A percentile compares a stretch with the other conserved stretches of the same genome.
Evolutionary conservation across 2,888 invertebrate species (phyloP).

Genomic region (Magallana nippona): DNA sequence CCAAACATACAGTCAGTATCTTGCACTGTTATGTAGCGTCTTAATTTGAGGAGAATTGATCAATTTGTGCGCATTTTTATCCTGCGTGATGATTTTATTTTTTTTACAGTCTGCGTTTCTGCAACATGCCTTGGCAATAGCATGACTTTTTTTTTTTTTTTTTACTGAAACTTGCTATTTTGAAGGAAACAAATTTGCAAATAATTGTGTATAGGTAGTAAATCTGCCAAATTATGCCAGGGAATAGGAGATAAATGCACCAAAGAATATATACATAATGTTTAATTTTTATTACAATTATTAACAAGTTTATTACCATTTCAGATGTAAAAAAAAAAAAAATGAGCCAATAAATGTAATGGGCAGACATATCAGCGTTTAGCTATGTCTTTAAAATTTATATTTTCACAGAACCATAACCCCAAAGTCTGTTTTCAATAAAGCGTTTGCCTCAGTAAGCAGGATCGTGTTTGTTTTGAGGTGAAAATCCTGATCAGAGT

Average conservation of each 20-base stretch:
- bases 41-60: conserved; percentile 22
- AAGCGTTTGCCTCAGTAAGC: conserved; percentile 16
- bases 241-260: too few species aligned
- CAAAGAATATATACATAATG: too few species aligned
- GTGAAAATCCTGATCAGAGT: conserved; percentile 30
- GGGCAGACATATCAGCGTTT: too few species aligned
- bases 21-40: conserved; percentile 18
- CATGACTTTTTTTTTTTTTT: not conserved
- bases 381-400: too few species aligned
- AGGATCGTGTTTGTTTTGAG: conserved; percentile 25
- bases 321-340: too few species aligned
- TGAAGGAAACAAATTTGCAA: not conserved
- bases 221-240: conserved; percentile 27
- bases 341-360: too few species aligned
- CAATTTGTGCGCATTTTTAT: conserved; percentile 6
- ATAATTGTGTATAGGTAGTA: not conserved
- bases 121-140: conserved; percentile 13
- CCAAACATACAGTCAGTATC: conserved; percentile 8
- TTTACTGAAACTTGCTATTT: not conserved
- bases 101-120: not conserved
- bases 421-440: conserved; percentile 20
- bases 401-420: not conserved
- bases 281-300: too few species aligned
- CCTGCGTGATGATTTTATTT: conserved; percentile 26
- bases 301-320: too few species aligned